Evolutionary conservation across 2,113 vertebrate genomes (phyloP), one percentile per base, ranked within the genome.

Genomic region (Megatriorchis doriae): DNA sequence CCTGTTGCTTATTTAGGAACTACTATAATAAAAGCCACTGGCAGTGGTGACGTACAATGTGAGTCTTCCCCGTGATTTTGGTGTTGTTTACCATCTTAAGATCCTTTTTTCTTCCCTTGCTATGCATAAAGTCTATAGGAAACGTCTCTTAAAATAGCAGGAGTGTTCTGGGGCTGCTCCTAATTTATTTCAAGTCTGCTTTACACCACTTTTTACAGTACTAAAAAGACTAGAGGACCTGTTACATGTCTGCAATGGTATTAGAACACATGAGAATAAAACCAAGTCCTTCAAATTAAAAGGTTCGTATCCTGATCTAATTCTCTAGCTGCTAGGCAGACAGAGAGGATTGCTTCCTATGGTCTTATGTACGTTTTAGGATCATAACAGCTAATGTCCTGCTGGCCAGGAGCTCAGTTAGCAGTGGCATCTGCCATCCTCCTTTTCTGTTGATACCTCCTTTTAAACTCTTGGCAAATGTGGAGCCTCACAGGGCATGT

Each of bases 301-400:
- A 55, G 48, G 53, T 38, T 72, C 9, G 1, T 42, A 16, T 58
- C 23, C 48, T 47, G 47, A 7, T 27, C 14, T 75, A 52, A 8
- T 43, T 23, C 40, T 66, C 4, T 13, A 47, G 77, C 63, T 81
- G 59, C 43, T 50, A 14, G 55, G 82, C 47, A 82, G n/a, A 6
- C 20, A n/a, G 59, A 31, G 47, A 62, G 52, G 56, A 55, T 31
- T 72, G 68, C n/a, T 53, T 48, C 61, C 56, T 12, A 1, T 42
- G 74, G 13, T 36, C 4, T 34, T 16, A 0, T 0, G 5, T 15
- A 15, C 1, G 0, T n/a, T 85, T 75, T 40, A 42, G 53, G 42
- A 10, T 74, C n/a, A 3, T 3, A 20, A 3, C 3, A 17, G 27
- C 4, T 20, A 4, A 12, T 13, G 47, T 58, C 25, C 55, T 74